Evolutionary conservation across 1,140 invertebrate species (phyloP), one percentile per base, ranked within the genome.

Genomic region (Panagrolaimus sp.): DNA sequence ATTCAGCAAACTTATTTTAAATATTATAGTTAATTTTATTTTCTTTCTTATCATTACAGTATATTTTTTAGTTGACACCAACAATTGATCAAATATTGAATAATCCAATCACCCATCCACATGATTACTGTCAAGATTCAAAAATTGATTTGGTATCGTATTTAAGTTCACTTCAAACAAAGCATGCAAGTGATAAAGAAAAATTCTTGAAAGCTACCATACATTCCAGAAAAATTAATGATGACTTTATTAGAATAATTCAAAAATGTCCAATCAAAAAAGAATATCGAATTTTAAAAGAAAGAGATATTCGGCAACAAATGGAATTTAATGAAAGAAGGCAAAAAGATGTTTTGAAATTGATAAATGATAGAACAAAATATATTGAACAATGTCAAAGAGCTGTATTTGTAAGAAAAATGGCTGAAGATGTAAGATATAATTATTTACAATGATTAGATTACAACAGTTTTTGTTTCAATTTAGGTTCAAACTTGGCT

Each of bases 241-340:
- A 58, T 58, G 52, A 58, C 8, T 58, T 58, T 28, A 21, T 58
- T 21, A 58, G 17, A 28, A 21, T 21, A 21, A 21, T 58, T 58
- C 52, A 28, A 21, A 58, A 58, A 28, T 21, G 52, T 28, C 52
- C 52, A 10, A 21, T 14, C 1, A 58, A 12, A 28, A 21, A 21
- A 28, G 52, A 58, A 17, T 38, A 38, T 38, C 32, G 32, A 38
- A 7, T 7, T 38, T 38, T 38, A 38, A 38, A 38, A 38, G 32
- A 38, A 38, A 38, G 7, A 38, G 32, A 38, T 38, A 38, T 38
- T 7, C 14, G 12, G 10, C 2, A 48, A 3, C 15, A 48, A n/a
- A 48, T 48, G 52, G 21, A 58, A 12, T 26, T 58, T 28, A 58
- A 58, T 17, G 52, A 58, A 14, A 58, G n/a, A 28, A 58, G 28